Conservation (phyloP, 2,888 invertebrate species). For the Catocala sponsa region DNA sequence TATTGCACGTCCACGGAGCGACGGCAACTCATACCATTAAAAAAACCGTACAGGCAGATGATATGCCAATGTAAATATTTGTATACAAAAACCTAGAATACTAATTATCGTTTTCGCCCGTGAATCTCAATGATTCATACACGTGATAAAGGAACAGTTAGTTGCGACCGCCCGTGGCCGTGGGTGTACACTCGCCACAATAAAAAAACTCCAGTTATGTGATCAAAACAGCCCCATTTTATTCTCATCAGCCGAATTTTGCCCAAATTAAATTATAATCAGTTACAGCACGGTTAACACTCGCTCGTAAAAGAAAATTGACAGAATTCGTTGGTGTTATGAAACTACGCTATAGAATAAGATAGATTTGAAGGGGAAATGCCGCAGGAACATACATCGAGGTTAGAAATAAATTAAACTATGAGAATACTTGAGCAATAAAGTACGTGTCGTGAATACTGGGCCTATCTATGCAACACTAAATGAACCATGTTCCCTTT, state of each 20-base stretch:
- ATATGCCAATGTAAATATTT: no score
- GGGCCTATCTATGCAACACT: conserved; percentile 15
- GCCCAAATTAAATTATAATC: conserved; percentile 42
- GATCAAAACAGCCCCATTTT: conserved; percentile 61
- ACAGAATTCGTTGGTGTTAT: conserved; percentile 32
- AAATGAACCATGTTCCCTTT: conserved; percentile 9
- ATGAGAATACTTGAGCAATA: conserved; percentile 48
- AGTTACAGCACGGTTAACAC: conserved; percentile 34
- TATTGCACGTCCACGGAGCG: conserved; percentile 10
- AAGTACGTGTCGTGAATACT: conserved; percentile 23
- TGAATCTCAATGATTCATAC: no score
- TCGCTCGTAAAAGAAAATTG: conserved; percentile 22
- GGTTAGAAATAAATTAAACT: conserved; percentile 42
- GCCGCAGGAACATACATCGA: conserved; percentile 29
- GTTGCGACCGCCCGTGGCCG: conserved; percentile 12
- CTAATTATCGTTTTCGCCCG: no score
- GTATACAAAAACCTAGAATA: no score
- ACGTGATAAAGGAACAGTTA: no score
- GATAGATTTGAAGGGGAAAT: conserved; percentile 30
- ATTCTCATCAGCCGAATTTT: conserved; percentile 53
- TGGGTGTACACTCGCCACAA: conserved; percentile 19
- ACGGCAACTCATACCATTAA: conserved; percentile 8
- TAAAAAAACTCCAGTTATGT: conserved; percentile 49
- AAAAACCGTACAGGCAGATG: neutral
- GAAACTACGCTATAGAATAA: conserved; percentile 22